A percentile compares a stretch with the other conserved stretches of the same genome.
Conservation (phyloP, 2,888 invertebrate species). For the Timandra comae region DNA sequence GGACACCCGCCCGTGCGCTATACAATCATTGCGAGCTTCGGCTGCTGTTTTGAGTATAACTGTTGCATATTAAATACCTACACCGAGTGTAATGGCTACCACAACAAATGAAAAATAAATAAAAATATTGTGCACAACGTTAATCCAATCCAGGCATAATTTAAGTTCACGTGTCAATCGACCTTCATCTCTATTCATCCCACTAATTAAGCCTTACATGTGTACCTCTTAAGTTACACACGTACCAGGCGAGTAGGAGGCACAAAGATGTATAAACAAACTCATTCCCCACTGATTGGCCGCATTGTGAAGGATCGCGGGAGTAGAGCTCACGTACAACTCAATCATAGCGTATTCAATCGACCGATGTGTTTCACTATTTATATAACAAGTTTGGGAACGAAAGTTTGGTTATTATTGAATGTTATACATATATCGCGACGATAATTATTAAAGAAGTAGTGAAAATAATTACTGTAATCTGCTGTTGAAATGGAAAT, state of each 20-base stretch:
- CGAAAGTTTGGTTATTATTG: no score
- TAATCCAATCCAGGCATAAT: not conserved
- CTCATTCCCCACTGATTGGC: constrained; percentile 49
- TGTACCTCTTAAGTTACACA: constrained; percentile 17
- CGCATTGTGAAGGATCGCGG: constrained; percentile 46
- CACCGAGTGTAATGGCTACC: no score
- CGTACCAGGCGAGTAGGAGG: constrained; percentile 18
- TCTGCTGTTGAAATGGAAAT: no score
- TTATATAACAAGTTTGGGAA: not conserved
- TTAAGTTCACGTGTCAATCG: no score
- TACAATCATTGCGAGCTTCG: constrained; percentile 44
- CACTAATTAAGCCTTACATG: constrained; percentile 3
- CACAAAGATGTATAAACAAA: constrained; percentile 33
- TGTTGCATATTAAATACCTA: constrained; percentile 18
- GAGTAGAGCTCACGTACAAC: constrained; percentile 35
- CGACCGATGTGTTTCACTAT: constrained; percentile 24
- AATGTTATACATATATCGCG: no score
- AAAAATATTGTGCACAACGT: not conserved
- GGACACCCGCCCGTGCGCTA: constrained; percentile 18
- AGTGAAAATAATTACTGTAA: no score
- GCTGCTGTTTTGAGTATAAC: constrained; percentile 42
- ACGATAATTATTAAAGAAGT: no score
- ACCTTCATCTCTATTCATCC: no score
- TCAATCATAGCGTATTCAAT: constrained; percentile 55
- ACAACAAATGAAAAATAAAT: not conserved